Evolutionary conservation across 1,140 invertebrate genomes (phyloP), one percentile per base, ranked within the genome.

Genomic region (Protaetia brevitarsis): DNA sequence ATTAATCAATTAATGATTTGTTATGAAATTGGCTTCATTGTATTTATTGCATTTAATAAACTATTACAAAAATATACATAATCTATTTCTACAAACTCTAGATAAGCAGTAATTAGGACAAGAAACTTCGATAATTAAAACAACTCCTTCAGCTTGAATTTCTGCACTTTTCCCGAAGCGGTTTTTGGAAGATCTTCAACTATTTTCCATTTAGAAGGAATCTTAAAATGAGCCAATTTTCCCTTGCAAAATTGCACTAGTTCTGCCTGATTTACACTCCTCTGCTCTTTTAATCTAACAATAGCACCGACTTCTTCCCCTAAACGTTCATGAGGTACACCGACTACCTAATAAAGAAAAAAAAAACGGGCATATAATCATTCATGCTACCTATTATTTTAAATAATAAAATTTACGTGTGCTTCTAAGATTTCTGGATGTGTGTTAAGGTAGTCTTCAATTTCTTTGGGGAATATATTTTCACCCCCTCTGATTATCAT

Each of bases 401-500:
- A 23, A n/a, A 19, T 45, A 10, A 29, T 29, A 57, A 21, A 29
- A 68, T 73, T 75, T 76, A 92, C 90, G 73, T 94, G 88, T 16
- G 84, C 87, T 77, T 96, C 92, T 11, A 85, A 73, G 23, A 96
- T 81, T 36, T 83, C 79, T 0, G 91, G 91, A 83, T 96, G 92
- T 10, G 83, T 84, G 72, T 88, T 86, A 0, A 95, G 73, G 68
- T 92, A 88, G 67, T 92, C 85, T 81, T 97, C 95, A 64, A 97
- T 86, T 82, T 97, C 94, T 75, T 85, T 87, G 0, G 94, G 94
- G 75, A 87, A 91, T 59, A 97, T 89, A 78, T 97, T 97, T 79
- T 97, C 95, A 27, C 95, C 95, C 51, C 95, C 94, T 65, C 94
- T 82, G 29, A 96, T 96, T 31, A 97, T 88, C 84, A 96, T 86